Conservation (phyloP, 2,113 vertebrate species). For the Marcusenius ussheri region DNA sequence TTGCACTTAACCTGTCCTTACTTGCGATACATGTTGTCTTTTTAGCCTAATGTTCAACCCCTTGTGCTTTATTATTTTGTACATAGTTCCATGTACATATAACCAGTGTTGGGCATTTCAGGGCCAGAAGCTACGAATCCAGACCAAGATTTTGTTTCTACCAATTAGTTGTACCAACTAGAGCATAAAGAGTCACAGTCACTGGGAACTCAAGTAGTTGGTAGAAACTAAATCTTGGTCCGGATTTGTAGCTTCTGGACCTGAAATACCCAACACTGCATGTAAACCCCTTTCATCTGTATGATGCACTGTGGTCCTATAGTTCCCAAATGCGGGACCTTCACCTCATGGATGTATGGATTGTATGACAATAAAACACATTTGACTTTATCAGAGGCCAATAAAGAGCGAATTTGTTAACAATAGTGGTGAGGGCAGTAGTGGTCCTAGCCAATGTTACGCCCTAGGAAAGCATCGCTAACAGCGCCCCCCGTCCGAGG, state of each 20-base stretch:
- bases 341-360: not conserved
- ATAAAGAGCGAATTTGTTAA: not conserved
- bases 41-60: not conserved
- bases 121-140: no score
- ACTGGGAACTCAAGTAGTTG: no score
- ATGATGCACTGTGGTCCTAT: not conserved
- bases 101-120: no score
- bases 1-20: not conserved
- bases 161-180: no score
- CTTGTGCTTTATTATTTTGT: not conserved
- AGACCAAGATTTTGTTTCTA: no score
- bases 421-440: not conserved
- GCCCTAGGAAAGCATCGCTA: not conserved
- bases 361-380: not conserved
- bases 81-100: not conserved
- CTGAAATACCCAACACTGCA: not conserved
- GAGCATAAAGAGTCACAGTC: no score
- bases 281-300: not conserved
- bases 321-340: not conserved
- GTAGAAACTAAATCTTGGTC: no score
- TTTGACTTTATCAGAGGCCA: not conserved
- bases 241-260: no score
- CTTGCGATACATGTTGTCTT: not conserved
- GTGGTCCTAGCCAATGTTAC: not conserved
- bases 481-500: not conserved